Evolutionary conservation across 1,140 invertebrate species (phyloP).

Genomic region (Ctenoplectra terminalis): DNA sequence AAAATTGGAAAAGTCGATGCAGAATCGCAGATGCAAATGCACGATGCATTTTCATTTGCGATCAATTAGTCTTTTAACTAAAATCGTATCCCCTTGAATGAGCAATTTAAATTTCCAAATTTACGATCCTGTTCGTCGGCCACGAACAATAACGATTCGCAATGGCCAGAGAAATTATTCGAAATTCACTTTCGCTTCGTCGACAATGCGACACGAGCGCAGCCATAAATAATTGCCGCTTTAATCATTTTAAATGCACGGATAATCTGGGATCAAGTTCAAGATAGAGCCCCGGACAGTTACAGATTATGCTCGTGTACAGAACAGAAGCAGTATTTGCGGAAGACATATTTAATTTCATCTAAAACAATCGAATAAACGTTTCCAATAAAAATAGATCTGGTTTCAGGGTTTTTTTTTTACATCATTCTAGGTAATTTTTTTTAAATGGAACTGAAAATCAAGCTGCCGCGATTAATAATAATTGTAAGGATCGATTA

Average conservation of each 20-base stretch:
- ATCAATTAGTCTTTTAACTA: too few species aligned
- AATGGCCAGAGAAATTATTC: background rate
- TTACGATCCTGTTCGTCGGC: background rate
- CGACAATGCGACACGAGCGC: background rate
- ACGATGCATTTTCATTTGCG: too few species aligned
- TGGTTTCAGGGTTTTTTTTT: background rate
- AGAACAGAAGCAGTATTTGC: background rate
- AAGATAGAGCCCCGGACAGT: conserved; percentile 37
- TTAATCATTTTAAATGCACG: conserved; percentile 45
- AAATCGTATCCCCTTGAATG: background rate
- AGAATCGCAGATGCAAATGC: too few species aligned
- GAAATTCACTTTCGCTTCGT: conserved; percentile 33
- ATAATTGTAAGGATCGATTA: background rate
- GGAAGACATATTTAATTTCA: conserved; percentile 24
- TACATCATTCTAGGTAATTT: too few species aligned
- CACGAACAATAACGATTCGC: background rate
- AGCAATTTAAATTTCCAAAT: background rate
- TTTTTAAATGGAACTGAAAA: background rate
- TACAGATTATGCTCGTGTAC: conserved; percentile 14
- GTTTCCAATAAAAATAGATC: background rate
- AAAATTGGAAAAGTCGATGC: too few species aligned
- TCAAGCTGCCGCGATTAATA: background rate
- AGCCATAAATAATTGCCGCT: conserved; percentile 31
- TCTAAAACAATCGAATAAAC: conserved; percentile 13
- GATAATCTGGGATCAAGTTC: conserved; percentile 41